Base-by-base conservation (phyloP, 2,888 invertebrate species). In the Dryobotodes eremita region DNA sequence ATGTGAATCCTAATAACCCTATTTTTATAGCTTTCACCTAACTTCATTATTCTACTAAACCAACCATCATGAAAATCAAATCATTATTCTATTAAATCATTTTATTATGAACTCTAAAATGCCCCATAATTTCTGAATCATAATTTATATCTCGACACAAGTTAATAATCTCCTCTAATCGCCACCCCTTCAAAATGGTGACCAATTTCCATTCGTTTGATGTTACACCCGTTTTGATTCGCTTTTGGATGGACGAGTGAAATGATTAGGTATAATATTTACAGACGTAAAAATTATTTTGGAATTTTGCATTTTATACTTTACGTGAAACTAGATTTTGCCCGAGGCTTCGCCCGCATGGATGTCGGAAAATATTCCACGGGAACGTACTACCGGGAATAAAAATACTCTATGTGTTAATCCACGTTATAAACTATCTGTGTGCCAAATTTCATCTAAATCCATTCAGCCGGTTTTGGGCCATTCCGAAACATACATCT, bases 231-330 rank as follows among this genome's bases (percentile, higher is more conserved):
- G 69, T 78, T 82, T 74, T 69, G 76, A 74, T 85, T 83, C 78
- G 76, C 69, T 82, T 86, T 83, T 85, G 85, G 85, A 80, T 77
- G 87, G 75, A 59, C 70, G 88, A 90, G 88, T 86, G 88, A 88
- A 91, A 91, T 91, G 86, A 93, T 92, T 92, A 89, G 42, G 46
- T 46, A 46, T 92, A 91, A n/a, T 59, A 48, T 91, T 90, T 90
- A 89, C 90, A 89, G 80, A 80, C 75, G 82, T 26, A 1, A n/a
- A 20, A 42, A 61, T 23, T 68, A 0, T 66, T 36, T 68, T 55
- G 10, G 6, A 53, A 53, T 80, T 6, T 61, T 23, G 6, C 20
- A 23, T 48, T 10, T 42, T 26, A 6, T 42, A 50, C 6, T 79
- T n/a, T 20, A n/a, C 10, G 26, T 26, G 15, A 36, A 36, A 23